Evolutionary conservation across 2,797 vertebrate genomes (phyloP).

Genomic region (Eidolon dupreanum): DNA sequence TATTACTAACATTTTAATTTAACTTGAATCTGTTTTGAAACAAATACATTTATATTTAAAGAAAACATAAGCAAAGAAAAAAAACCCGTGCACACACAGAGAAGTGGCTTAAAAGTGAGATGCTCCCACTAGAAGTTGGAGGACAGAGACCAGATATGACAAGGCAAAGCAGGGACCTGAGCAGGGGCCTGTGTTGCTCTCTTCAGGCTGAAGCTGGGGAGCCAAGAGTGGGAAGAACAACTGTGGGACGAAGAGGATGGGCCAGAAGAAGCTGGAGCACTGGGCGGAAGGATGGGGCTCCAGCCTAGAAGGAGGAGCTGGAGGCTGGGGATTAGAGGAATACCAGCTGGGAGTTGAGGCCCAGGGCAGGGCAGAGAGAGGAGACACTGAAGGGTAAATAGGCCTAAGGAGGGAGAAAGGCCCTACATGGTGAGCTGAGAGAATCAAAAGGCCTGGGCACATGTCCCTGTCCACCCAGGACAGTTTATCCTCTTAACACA

Average conservation of each 20-base stretch:
- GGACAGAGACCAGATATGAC: neutral
- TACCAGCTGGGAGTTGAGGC: neutral
- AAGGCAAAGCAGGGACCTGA: neutral
- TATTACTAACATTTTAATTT: constrained; percentile 17
- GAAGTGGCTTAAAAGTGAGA: neutral
- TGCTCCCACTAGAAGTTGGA: neutral
- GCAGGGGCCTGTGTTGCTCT: rapidly evolving
- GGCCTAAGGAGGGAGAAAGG: neutral
- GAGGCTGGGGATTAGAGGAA: rapidly evolving
- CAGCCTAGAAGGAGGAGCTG: neutral
- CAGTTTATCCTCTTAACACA: neutral
- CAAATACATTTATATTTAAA: neutral
- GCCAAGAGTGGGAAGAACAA: neutral
- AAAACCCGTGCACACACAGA: neutral
- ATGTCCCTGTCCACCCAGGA: neutral
- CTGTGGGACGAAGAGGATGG: neutral
- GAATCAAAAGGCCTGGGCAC: neutral
- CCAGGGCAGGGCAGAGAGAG: neutral
- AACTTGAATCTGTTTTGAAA: constrained; percentile 32
- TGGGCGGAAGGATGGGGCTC: neutral
- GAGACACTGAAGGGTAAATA: neutral
- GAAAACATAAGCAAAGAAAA: neutral
- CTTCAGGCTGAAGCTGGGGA: neutral
- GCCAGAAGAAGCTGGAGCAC: neutral
- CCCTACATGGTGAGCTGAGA: neutral